Base-by-base conservation (phyloP, 2,113 vertebrate genomes). In the Phalacrocorax brasilianus region DNA sequence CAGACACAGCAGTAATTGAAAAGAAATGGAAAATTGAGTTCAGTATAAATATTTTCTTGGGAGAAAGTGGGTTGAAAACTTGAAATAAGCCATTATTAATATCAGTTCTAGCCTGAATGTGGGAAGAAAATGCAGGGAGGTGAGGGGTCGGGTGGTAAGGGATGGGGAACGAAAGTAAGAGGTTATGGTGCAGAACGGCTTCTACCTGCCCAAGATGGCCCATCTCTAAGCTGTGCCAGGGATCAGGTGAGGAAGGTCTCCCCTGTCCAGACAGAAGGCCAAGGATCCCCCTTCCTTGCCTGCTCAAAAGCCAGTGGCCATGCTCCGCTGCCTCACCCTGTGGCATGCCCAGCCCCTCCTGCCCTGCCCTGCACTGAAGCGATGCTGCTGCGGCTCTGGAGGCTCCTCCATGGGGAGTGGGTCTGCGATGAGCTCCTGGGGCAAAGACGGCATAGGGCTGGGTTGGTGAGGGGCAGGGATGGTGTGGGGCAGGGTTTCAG, bases 1-100 rank as follows among this genome's bases (percentile, higher is more conserved):
- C 59, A 5, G 32, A 79, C 71, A 59, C 30, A 7, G 70, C 1
- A 47, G 96, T 95, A 97, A 97, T 94, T 26, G 35, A 89, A 63
- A 94, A 95, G 91, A 50, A 35, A 85, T 73, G 35, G 91, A 79
- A 89, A 83, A 68, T 32, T 44, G 27, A 58, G 71, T 22, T 6
- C 30, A 7, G 78, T 45, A 33, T 93, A 95, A 83, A 74, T 90
- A 91, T 56, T 71, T 68, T 52, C 58, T 14, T 8, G 33, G 14
- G 71, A 79, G 71, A 74, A 88, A 88, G 81, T 53, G 63, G 30
- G 55, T 38, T 91, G 87, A 26, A 67, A 88, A 67, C 55, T 79
- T 66, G 71, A 77, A 91, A 88, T 74, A 44, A 86, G 65, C n/a
- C 24, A 15, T 59, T 73, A 52, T 77, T 93, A 72, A 77, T 78